Evolutionary conservation across 2,888 invertebrate genomes (phyloP), one percentile per base, ranked within the genome.

Genomic region (Ophion obscuratus): DNA sequence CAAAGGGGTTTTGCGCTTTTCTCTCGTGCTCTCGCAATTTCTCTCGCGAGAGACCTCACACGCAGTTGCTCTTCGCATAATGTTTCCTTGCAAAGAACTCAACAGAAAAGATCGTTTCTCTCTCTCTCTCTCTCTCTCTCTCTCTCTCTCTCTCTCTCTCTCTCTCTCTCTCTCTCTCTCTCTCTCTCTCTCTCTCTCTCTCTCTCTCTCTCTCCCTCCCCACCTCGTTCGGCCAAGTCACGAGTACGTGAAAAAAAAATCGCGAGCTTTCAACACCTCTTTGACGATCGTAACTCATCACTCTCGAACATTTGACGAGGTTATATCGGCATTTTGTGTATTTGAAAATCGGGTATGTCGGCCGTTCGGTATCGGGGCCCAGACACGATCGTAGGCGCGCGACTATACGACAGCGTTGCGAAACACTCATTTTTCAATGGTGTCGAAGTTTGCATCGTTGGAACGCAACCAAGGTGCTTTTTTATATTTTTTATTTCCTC

Each of bases 261-360:
- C 85, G 68, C 73, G 74, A 68, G 76, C 81, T 79, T 79, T 83
- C 85, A 80, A 59, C 76, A 75, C 75, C 59, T 79, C 76, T 74
- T 31, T 87, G 89, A 90, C 90, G 91, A 90, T 90, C 91, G 91
- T 91, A 91, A 91, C 88, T 91, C 91, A 89, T 9, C 85, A 83
- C 84, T 71, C 59, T 66, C 47, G 57, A 40, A 64, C 74, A 40
- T 80, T 81, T 81, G 75, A 36, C 83, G 14, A 17, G 40, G 61
- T 61, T 27, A 74, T 40, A 5, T 44, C 73, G 40, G 66, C 47
- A 44, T 67, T 74, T 74, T 57, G 44, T 17, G 57, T 64, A 53
- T 47, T 14, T 14, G 59, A 27, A 74, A 64, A 80, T 62, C 14
- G 24, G 17, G 17, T 17, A 67, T 4, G 27, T 40, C 9, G 62